These are phyloP conservation scores for Hirudo medicinalis DNA, from an alignment of 1,140 invertebrate genomes.

Conservation along the genomic window DNA sequence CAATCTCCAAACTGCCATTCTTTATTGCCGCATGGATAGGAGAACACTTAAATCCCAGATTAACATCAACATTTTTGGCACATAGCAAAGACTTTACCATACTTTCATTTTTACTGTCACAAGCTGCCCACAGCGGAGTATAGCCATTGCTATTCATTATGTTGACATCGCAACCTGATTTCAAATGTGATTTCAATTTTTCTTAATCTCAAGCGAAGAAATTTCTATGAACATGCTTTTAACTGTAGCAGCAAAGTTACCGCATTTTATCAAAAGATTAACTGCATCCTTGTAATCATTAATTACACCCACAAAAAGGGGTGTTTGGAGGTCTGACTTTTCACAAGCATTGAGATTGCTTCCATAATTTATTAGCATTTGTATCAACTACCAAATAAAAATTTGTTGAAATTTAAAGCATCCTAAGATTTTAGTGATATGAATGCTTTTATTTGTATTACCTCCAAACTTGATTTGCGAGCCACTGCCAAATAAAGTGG, in stretches of 20 bases:
- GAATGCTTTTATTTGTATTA: constrained; percentile 18
- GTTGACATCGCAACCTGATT: constrained; percentile 34
- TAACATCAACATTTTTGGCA: constrained; percentile 25
- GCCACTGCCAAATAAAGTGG: constrained; percentile 29
- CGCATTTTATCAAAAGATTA: constrained; percentile 21
- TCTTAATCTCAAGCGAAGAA: neutral
- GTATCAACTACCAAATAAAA: constrained; percentile 29
- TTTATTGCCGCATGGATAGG: constrained; percentile 33
- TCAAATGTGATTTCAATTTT: constrained; percentile 27
- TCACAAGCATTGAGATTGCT: constrained; percentile 31
- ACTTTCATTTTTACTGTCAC: constrained; percentile 30
- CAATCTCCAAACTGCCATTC: constrained; percentile 28
- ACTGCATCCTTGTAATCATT: constrained; percentile 21
- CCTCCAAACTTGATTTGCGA: constrained; percentile 29
- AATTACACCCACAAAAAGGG: constrained; percentile 20
- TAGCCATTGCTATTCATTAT: constrained; percentile 27
- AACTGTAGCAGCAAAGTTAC: neutral
- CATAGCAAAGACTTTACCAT: constrained; percentile 30
- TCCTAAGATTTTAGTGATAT: neutral
- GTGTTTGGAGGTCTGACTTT: constrained; percentile 19
- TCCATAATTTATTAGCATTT: constrained; percentile 31
- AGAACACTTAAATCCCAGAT: constrained; percentile 24
- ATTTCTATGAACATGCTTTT: neutral
- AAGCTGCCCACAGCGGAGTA: constrained; percentile 33
- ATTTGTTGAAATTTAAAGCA: constrained; percentile 3